Evolutionary conservation across 2,888 invertebrate genomes (phyloP).

Genomic region (Trachelus stipa): DNA sequence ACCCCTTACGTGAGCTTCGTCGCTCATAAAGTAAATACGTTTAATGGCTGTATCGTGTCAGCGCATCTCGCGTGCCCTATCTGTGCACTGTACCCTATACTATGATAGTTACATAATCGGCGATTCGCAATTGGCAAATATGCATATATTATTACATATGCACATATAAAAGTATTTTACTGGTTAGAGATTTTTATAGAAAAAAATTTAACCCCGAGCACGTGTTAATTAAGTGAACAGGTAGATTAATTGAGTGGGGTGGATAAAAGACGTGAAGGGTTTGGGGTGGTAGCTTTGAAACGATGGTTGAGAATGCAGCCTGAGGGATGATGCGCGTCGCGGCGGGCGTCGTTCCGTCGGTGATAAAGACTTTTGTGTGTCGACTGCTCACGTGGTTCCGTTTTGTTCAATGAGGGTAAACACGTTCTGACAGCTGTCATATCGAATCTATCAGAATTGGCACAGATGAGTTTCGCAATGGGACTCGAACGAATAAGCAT

Average conservation of each 20-base stretch:
- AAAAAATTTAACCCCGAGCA: neutral
- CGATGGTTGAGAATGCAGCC: neutral
- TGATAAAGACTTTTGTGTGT: neutral
- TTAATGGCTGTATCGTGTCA: conserved; percentile 58
- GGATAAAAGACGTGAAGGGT: neutral
- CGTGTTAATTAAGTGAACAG: conserved; percentile 40
- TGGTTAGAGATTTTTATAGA: neutral
- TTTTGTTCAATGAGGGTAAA: neutral
- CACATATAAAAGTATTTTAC: neutral
- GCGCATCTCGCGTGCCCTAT: conserved; percentile 57
- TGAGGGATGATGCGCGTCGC: conserved; percentile 16
- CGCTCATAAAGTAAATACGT: conserved; percentile 56
- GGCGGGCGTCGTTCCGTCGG: neutral
- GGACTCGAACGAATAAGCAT: neutral
- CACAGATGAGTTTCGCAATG: neutral
- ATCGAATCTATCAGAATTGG: neutral
- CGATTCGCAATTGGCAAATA: neutral
- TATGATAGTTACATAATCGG: neutral
- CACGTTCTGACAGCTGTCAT: neutral
- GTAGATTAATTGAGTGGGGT: conserved; percentile 33
- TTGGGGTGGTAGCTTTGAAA: conserved; percentile 3
- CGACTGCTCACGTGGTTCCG: neutral
- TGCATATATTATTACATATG: neutral
- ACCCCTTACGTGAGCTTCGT: conserved; percentile 29
- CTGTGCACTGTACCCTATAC: conserved; percentile 12